phyloP scores from a whole-genome alignment of 2,888 invertebrate species.

The Hymenopus coronatus region DNA sequence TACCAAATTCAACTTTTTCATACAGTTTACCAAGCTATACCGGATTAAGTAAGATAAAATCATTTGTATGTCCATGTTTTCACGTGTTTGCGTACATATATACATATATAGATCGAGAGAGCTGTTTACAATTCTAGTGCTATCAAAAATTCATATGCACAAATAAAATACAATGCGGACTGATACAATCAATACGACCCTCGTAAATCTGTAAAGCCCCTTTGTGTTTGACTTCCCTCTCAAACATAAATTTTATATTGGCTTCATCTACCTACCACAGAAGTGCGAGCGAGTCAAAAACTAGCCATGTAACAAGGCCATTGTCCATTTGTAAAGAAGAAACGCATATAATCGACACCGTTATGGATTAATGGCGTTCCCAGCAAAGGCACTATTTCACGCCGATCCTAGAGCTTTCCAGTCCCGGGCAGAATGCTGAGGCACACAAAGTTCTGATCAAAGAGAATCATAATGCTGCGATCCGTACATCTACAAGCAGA shows the following conservation, averaged over 20 bases:
- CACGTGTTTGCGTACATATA: no score
- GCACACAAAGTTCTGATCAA: neutral
- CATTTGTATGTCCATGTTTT: no score
- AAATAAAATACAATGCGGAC: neutral
- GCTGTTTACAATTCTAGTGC: neutral
- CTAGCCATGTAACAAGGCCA: neutral
- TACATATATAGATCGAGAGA: no score
- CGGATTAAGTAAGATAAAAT: no score
- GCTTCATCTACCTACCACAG: neutral
- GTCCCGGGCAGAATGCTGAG: neutral
- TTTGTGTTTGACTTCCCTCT: neutral
- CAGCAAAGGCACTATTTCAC: neutral
- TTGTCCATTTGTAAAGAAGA: neutral
- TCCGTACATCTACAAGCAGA: neutral
- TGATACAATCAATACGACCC: neutral
- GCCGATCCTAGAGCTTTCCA: neutral
- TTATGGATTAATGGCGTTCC: neutral
- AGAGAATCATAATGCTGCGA: neutral
- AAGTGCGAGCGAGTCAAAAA: neutral
- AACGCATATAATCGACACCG: neutral
- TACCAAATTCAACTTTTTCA: no score
- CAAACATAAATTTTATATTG: neutral
- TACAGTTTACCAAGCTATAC: no score
- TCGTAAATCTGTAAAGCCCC: neutral
- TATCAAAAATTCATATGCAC: neutral